Percentiles rank a stretch among this genome's conserved stretches.
Evolutionary conservation across 2,797 vertebrate genomes (phyloP).

Genomic region (Lophotriccus pileatus): DNA sequence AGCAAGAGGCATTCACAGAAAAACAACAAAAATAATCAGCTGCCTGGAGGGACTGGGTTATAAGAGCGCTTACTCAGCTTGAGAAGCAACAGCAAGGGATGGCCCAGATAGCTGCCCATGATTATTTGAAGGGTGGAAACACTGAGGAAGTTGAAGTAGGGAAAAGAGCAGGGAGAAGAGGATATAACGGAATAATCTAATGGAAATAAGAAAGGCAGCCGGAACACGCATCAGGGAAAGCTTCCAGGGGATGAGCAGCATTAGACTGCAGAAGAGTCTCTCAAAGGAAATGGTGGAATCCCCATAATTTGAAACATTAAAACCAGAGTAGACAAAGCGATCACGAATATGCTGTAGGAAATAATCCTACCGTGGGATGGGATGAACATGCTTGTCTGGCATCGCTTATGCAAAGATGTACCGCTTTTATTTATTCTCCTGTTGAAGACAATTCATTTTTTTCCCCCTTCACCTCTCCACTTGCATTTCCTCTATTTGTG

Average conservation of each 20-base stretch:
- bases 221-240: not conserved
- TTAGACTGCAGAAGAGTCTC: not conserved
- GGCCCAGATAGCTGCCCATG: not conserved
- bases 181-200: not conserved
- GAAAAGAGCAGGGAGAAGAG: not conserved
- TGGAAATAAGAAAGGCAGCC: not conserved
- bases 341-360: conserved; percentile 22
- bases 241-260: conserved; percentile 19
- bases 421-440: not conserved
- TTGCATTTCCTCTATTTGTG: not conserved
- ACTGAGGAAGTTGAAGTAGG: not conserved
- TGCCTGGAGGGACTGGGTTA: not conserved
- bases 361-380: not conserved
- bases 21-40: not conserved
- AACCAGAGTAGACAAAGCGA: conserved; percentile 26
- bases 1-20: not conserved
- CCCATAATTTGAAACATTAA: conserved; percentile 35
- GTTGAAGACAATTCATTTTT: not conserved
- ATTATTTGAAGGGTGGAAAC: not conserved
- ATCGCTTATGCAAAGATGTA: not conserved
- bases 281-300: conserved; percentile 47
- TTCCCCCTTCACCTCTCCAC: not conserved
- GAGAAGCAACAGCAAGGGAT: not conserved
- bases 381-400: conserved; percentile 17
- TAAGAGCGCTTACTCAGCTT: not conserved